A percentile compares a stretch with the other conserved stretches of the same genome.
Conservation (phyloP, 2,113 vertebrate species). For the Pyrgilauda ruficollis region DNA sequence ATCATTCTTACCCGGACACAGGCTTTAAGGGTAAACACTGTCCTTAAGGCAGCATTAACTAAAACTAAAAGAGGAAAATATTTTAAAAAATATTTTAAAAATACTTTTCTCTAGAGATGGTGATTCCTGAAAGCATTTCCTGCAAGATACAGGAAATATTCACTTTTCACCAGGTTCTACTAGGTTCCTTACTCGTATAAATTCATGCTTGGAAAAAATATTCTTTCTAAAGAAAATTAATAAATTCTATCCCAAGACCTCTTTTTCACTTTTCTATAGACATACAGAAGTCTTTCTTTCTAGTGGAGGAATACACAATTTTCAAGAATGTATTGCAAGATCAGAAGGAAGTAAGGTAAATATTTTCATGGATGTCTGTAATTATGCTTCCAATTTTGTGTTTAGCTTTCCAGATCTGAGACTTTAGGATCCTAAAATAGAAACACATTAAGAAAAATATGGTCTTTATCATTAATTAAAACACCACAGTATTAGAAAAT, state of each 20-base stretch:
- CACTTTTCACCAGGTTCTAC: neutral
- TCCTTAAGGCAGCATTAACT: neutral
- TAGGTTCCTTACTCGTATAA: neutral
- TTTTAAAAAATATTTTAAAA: accelerated
- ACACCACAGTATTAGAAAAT: neutral
- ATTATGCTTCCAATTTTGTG: neutral
- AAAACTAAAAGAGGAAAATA: neutral
- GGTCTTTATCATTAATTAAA: neutral
- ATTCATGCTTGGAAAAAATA: neutral
- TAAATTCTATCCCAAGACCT: neutral
- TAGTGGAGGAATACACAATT: neutral
- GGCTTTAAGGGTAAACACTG: neutral
- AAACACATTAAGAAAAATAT: neutral
- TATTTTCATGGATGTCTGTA: neutral
- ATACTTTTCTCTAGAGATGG: neutral
- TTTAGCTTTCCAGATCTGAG: neutral
- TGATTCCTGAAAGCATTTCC: neutral
- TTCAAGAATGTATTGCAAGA: neutral
- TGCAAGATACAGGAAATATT: neutral
- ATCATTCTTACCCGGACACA: neutral
- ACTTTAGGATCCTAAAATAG: neutral
- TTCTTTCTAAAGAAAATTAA: neutral
- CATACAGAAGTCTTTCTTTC: neutral
- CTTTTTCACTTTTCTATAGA: neutral
- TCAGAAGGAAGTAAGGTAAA: neutral